Conservation (phyloP, 2,113 vertebrate genomes). For the Poeciliopsis retropinna region DNA sequence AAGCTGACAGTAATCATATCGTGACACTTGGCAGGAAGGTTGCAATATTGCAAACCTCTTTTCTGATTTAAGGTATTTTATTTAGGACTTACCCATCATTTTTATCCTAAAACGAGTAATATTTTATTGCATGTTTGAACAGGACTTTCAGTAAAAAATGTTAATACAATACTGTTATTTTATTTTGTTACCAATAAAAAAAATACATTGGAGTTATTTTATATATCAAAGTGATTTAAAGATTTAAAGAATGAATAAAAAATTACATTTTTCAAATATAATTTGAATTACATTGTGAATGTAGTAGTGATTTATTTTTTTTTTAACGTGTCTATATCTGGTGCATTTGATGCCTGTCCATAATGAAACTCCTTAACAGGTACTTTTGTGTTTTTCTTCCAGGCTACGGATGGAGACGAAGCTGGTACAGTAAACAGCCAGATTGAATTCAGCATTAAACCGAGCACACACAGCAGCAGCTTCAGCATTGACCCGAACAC, state of each 20-base stretch:
- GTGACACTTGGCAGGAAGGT: neutral
- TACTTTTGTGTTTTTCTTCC: conserved; percentile 6
- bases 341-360: neutral
- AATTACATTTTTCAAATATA: neutral
- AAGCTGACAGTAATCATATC: neutral
- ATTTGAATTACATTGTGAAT: neutral
- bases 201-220: no score
- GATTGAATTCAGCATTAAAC: conserved; percentile 78
- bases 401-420: conserved; percentile 89
- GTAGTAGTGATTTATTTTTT: no score
- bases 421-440: conserved; percentile 80
- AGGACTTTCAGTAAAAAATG: no score
- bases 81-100: no score
- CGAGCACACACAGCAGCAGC: conserved; percentile 78
- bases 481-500: conserved; percentile 82
- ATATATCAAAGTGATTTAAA: no score
- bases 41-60: neutral
- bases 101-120: no score
- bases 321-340: neutral
- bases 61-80: neutral
- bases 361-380: neutral
- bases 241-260: neutral
- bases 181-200: no score
- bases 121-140: no score
- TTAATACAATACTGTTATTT: no score